phyloP scores from a whole-genome alignment of 2,113 vertebrate genomes.

The Octodon degus region DNA sequence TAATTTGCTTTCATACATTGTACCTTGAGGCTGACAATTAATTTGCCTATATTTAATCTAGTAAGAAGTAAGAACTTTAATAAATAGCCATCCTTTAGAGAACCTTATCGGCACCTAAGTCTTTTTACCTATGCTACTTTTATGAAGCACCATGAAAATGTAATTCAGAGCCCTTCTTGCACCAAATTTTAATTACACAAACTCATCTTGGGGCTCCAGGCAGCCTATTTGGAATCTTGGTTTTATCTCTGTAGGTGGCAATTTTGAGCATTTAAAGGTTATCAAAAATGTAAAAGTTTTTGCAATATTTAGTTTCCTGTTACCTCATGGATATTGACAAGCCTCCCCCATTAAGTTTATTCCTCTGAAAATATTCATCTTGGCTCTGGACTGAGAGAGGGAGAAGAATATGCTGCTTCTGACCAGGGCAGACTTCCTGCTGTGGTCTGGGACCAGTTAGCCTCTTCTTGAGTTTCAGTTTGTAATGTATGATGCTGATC shows the following conservation, averaged over 20 bases:
- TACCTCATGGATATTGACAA: slow-evolving; percentile 41
- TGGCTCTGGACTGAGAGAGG: neutral
- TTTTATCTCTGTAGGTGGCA: neutral
- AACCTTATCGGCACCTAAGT: neutral
- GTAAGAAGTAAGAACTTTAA: slow-evolving; percentile 47
- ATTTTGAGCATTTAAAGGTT: slow-evolving; percentile 4
- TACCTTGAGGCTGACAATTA: slow-evolving; percentile 27
- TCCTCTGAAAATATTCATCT: slow-evolving; percentile 8
- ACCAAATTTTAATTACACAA: neutral
- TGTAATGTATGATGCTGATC: neutral
- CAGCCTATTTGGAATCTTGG: neutral
- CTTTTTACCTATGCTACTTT: neutral
- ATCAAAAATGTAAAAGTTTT: slow-evolving; percentile 44
- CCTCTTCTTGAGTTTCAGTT: neutral
- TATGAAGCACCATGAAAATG: neutral
- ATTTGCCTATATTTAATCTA: slow-evolving; percentile 37
- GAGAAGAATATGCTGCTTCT: neutral
- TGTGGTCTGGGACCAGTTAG: neutral
- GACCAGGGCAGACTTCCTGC: neutral
- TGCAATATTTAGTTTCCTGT: slow-evolving; percentile 1
- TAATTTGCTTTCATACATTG: slow-evolving; percentile 39
- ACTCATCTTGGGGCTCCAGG: neutral
- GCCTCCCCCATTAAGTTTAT: neutral
- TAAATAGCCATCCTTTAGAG: neutral
- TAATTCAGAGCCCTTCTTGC: neutral